Conservation (phyloP, 2,797 vertebrate species). For the Acanthurus leucopareius region DNA sequence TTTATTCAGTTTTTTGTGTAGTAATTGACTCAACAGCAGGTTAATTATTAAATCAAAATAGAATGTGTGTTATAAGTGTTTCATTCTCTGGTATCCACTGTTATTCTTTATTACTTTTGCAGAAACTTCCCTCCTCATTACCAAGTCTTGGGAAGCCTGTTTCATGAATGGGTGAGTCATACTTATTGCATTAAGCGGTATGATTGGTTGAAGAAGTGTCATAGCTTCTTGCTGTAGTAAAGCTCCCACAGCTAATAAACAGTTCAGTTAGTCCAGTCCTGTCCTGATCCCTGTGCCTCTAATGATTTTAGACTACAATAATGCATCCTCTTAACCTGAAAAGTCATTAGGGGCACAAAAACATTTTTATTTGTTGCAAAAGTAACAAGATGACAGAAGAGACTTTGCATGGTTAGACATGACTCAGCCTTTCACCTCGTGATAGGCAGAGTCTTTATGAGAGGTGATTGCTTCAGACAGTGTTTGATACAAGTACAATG, state of each 20-base stretch:
- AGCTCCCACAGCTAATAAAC: conserved; percentile 1
- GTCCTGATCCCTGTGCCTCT: conserved; percentile 18
- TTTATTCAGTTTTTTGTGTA: not conserved
- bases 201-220: conserved; percentile 9
- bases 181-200: not conserved
- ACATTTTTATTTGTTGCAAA: conserved; percentile 13
- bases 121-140: not conserved
- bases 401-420: conserved; percentile 18
- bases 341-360: not conserved
- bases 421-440: conserved; percentile 21
- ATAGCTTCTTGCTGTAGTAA: not conserved
- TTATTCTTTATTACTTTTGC: not conserved
- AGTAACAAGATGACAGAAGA: not conserved
- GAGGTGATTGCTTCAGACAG: conserved; percentile 39
- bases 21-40: not conserved
- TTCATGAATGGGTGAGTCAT: not conserved
- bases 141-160: not conserved
- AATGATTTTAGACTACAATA: not conserved
- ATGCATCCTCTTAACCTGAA: not conserved
- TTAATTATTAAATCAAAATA: not conserved
- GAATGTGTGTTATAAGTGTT: not conserved
- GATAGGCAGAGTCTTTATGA: conserved; percentile 38
- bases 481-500: conserved; percentile 37
- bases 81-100: not conserved
- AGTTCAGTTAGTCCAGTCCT: conserved; percentile 7